phyloP scores from a whole-genome alignment of 2,797 vertebrate genomes.

The Microcaecilia unicolor region DNA sequence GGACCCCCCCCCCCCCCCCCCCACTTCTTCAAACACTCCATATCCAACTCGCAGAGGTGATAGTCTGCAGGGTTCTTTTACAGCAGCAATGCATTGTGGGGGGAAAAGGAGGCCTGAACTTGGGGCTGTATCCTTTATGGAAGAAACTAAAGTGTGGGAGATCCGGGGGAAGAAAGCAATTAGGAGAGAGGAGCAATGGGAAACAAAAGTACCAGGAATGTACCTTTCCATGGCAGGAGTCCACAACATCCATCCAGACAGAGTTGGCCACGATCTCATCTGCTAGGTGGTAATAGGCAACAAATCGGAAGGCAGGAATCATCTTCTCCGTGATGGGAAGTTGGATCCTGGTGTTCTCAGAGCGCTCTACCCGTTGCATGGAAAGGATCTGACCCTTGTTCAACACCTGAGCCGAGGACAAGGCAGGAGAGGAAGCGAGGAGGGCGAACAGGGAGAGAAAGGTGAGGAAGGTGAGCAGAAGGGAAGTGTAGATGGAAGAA shows the following conservation, averaged over 20 bases:
- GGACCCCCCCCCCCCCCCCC: too few relatives aligned
- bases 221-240: constrained; percentile 54
- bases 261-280: constrained; percentile 64
- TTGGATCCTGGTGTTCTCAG: neutral
- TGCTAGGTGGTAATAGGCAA: constrained; percentile 60
- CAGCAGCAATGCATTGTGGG: too few relatives aligned
- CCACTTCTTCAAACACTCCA: too few relatives aligned
- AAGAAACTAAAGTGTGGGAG: too few relatives aligned
- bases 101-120: too few relatives aligned
- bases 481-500: neutral
- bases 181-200: too few relatives aligned
- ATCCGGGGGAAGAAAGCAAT: too few relatives aligned
- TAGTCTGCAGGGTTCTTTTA: too few relatives aligned
- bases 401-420: constrained; percentile 42
- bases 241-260: constrained; percentile 59
- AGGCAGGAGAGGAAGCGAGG: neutral
- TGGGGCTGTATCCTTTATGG: too few relatives aligned
- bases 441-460: too few relatives aligned
- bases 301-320: constrained; percentile 68
- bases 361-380: neutral
- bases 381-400: constrained; percentile 53
- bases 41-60: too few relatives aligned
- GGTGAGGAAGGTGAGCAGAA: neutral
- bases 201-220: too few relatives aligned
- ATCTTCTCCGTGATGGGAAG: constrained; percentile 45